Evolutionary conservation across 2,113 vertebrate species (phyloP).

Genomic region (Hypanus sabinus): DNA sequence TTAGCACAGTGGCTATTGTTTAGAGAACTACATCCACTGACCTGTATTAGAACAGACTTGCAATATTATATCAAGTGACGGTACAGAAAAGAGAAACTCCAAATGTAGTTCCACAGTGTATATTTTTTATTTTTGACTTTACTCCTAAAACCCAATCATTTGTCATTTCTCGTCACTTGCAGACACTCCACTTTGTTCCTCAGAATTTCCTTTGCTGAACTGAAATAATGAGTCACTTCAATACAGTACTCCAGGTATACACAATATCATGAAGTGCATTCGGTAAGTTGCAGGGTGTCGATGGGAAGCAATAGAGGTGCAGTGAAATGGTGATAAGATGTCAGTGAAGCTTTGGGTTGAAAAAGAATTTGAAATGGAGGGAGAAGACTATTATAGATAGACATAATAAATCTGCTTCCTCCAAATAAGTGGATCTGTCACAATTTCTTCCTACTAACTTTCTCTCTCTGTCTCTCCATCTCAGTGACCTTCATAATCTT

Average conservation of each 20-base stretch:
- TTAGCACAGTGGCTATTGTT: conserved; percentile 15
- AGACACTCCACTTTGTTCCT: not conserved
- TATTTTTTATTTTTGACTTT: not conserved
- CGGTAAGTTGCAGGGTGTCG: not conserved
- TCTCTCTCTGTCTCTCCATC: not conserved
- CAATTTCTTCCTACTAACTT: not conserved
- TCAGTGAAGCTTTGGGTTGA: not conserved
- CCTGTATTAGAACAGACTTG: not conserved
- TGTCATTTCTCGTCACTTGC: not conserved
- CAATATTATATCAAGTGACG: not conserved
- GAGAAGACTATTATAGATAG: not conserved
- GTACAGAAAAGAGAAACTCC: not conserved
- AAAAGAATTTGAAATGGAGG: not conserved
- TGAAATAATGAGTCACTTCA: not conserved
- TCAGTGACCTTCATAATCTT: not conserved
- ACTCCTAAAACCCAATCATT: not conserved
- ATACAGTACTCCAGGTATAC: not conserved
- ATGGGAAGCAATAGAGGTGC: not conserved
- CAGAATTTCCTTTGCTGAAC: not conserved
- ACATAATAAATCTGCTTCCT: not conserved
- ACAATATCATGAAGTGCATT: not conserved
- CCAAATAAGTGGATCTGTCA: not conserved
- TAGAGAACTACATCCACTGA: not conserved
- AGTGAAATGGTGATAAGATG: not conserved
- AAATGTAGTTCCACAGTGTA: not conserved